Conservation (phyloP, 2,113 vertebrate species). For the Tyto alba region DNA sequence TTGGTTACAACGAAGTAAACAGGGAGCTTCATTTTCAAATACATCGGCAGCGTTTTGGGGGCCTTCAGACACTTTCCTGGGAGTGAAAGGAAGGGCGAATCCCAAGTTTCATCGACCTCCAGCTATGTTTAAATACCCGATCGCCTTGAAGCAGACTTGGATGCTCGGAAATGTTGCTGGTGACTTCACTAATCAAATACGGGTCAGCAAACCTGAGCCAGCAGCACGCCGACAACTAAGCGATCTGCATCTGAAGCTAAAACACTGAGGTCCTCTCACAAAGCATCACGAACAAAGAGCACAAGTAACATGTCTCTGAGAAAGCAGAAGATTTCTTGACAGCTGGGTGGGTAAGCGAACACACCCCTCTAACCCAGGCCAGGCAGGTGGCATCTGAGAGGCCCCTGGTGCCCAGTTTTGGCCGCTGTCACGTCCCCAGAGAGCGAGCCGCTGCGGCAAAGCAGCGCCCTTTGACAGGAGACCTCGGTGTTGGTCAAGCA, state of each 20-base stretch:
- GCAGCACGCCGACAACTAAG: neutral
- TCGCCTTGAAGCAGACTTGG: neutral
- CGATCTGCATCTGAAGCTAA: neutral
- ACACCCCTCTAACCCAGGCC: neutral
- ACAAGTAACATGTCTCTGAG: neutral
- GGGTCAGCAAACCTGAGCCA: neutral
- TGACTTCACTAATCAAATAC: neutral
- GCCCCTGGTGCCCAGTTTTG: neutral
- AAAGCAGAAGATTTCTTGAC: neutral
- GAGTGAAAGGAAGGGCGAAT: neutral
- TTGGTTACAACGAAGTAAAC: neutral
- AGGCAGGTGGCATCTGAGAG: fast-evolving
- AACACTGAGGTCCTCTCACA: neutral
- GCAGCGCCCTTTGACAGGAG: neutral
- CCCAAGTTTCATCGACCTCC: neutral
- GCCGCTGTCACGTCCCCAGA: neutral
- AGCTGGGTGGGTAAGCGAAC: neutral
- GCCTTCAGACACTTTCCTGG: neutral
- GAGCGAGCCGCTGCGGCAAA: neutral
- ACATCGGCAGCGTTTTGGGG: neutral
- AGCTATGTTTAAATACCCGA: neutral
- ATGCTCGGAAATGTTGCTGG: neutral
- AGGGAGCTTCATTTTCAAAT: neutral
- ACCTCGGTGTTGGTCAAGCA: neutral
- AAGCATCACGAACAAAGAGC: neutral